Base-by-base conservation (phyloP, 2,888 invertebrate species). In the Bombylius discolor region DNA sequence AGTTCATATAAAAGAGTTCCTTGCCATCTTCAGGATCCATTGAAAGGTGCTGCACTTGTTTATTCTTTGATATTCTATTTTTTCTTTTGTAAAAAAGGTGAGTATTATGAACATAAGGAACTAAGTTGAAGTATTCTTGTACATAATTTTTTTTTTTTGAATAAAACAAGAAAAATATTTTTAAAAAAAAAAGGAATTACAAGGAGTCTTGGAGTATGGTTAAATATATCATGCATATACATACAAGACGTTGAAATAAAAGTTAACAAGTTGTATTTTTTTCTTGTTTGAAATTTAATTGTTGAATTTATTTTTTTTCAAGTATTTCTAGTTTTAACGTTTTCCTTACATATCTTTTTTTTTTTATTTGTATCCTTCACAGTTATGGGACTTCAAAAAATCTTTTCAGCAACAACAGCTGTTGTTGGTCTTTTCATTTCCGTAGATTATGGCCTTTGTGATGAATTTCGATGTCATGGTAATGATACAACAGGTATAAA, bases 11-110 rank as follows among this genome's bases (percentile, higher is more conserved):
- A 62, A 47, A 57, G 79, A 62, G 81, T 81, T 6, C 70, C 79
- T 52, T 81, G 81, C 60, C 81, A 81, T 65, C 69, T 81, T 47
- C 81, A 81, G 64, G 81, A 81, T 67, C 81, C 81, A 1, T 76
- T 81, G 47, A 79, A 81, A 64, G 80, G 79, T 52, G 73, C 80
- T 48, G 72, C 78, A 6, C 66, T 81, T 52, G 78, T 80, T 11
- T 80, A 79, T 64, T 77, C 80, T 0, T 68, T 80, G 52, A 73
- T 80, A 13, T 79, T 78, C 66, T 81, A 80, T 64, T 81, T 81
- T 70, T 79, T 80, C 67, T 79, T 79, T 65, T 80, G 80, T 63
- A 75, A 76, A 62, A 79, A 78, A 70, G 74, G 80, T 81, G 70
- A 77, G 77, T 70, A 47, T n/a, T n/a, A n/a, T n/a, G n/a, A n/a